Evolutionary conservation across 64 coral and sea anemone genomes (phyloP), one percentile per base, ranked within the genome.

Genomic region (Exaiptasia diaphana): DNA sequence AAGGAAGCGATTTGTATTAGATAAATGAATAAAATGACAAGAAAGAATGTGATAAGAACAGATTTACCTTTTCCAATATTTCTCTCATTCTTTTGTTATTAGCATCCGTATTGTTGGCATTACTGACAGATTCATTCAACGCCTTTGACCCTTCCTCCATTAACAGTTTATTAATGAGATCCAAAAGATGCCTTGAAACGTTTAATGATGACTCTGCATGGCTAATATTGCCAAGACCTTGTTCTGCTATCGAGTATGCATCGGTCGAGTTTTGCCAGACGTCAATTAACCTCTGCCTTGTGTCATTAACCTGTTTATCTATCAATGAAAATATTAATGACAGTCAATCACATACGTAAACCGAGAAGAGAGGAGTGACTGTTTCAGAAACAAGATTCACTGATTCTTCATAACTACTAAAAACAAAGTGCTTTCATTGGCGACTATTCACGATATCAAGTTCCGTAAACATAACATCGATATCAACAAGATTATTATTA

Each of bases 151-250:
- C 83, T 21, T 88, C 54, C 11, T 26, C 64, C 31, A 85, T 21
- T n/a, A 85, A 41, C 67, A 89, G 31, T 50, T 35, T 73, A 23
- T 55, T 58, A 13, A 72, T 78, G 31, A 77, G 40, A 1, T 89
- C 70, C 44, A 99, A 61, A 63, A 99, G 35, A 38, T 73, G 41
- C 45, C 80, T 67, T 0, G 85, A 89, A 22, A 90, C 80, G 53
- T 88, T 83, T 27, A 99, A 77, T 24, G 95, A 99, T 12, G 38
- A 38, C 65, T 91, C 80, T 2, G 93, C 88, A 24, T 45, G 46
- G 4, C 61, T 83, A 11, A 91, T 83, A 46, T 91, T 83, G 3
- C 83, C 41, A 2, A 76, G 5, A 13, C 77, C 83, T 43, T 77
- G 60, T 37, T 46, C 71, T 12, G 90, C 64, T 26, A 67, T 30